Evolutionary conservation across 2,888 invertebrate genomes (phyloP).

Genomic region (Sesia bembeciformis): DNA sequence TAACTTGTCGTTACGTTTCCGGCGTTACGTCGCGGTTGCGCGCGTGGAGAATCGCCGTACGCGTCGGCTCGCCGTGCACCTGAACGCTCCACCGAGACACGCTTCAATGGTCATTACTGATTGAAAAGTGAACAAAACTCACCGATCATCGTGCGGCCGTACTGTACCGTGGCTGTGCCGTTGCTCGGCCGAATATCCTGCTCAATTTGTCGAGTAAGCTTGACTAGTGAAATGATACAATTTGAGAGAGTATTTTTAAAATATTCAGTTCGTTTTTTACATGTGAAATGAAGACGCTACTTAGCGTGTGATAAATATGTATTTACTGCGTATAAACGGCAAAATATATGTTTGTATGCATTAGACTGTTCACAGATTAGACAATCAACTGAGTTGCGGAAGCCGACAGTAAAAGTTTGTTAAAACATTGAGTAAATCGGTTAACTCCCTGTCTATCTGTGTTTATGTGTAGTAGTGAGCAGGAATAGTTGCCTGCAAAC

Average conservation of each 20-base stretch:
- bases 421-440: background rate
- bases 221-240: background rate
- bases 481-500: too few relatives aligned
- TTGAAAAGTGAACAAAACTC: conserved; percentile 46
- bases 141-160: conserved; percentile 38
- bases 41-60: conserved; percentile 69
- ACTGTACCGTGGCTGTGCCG: conserved; percentile 17
- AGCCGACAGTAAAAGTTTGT: background rate
- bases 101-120: conserved; percentile 45
- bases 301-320: too few relatives aligned
- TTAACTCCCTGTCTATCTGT: background rate
- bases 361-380: too few relatives aligned
- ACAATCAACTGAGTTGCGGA: too few relatives aligned
- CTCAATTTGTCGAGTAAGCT: background rate
- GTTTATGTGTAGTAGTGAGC: background rate
- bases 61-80: conserved; percentile 51
- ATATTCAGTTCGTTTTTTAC: too few relatives aligned
- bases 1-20: conserved; percentile 69
- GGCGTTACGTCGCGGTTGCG: conserved; percentile 44
- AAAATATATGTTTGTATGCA: background rate
- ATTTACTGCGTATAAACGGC: too few relatives aligned
- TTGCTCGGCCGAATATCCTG: background rate
- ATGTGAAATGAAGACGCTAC: too few relatives aligned
- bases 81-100: conserved; percentile 28
- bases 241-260: background rate